Evolutionary conservation across 2,113 vertebrate species (phyloP), one percentile per base, ranked within the genome.

Genomic region (Bombycilla garrulus): DNA sequence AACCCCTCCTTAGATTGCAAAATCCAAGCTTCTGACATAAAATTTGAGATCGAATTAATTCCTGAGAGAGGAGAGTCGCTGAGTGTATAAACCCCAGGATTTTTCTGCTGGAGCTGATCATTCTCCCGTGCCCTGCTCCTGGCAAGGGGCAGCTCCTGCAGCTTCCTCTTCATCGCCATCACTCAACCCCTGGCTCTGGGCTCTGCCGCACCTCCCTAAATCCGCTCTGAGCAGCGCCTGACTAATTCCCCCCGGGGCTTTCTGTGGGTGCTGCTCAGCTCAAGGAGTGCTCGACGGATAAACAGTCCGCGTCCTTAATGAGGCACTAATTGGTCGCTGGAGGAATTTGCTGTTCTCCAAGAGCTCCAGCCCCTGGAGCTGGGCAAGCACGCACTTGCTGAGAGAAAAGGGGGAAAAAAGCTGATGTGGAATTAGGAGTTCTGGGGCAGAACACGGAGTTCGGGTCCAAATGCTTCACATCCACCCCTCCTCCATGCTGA

Each of bases 161-260:
- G 64, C 76, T 86, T 85, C 80, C 82, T 23, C 1, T 22, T 81
- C 60, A 28, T 23, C 18, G 62, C 56, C 79, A 54, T 88, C 88
- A 51, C 57, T 77, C 94, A 78, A 8, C 9, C 26, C 12, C 56
- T 15, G 79, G 62, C 40, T 92, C 81, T 40, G 91, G 38, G 38
- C 67, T 96, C 72, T 13, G 18, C 94, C 94, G 74, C 95, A 91
- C 94, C 95, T 86, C 44, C 56, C 70, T 11, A 47, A 78, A 83
- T 48, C 60, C 64, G 72, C 90, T 25, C 31, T 44, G 47, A 80
- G 7, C 79, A 42, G 33, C 36, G 66, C 47, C 67, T 96, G 95
- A 97, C 83, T 83, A 74, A 96, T 84, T 44, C 73, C 92, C 88
- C 85, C 12, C 91, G 10, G 91, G 96, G 92, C 65, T 89, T 95